Evolutionary conservation across 2,888 invertebrate genomes (phyloP), one percentile per base, ranked within the genome.

Genomic region (Sarcophaga caerulescens): DNA sequence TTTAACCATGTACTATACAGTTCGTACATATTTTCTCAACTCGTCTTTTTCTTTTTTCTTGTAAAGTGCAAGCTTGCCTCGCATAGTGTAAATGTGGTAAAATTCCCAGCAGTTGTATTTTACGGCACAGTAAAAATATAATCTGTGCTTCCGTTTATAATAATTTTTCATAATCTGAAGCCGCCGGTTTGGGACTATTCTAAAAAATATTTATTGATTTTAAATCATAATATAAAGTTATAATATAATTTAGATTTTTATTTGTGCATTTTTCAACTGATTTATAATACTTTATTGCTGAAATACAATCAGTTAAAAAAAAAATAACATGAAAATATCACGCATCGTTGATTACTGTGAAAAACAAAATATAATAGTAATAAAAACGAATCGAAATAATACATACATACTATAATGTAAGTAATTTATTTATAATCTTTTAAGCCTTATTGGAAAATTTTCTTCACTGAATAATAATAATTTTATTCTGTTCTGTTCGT

Each of bases 321-420:
- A 52, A 47, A 70, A 69, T 21, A 71, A 59, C 59, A 74, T 80
- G 57, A 75, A 82, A 80, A 70, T 71, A 75, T 87, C 87, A 87
- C 70, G 87, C 85, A 85, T 87, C 80, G 80, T 47, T 81, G 83
- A 68, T 79, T 68, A n/a, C 76, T 79, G 75, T 57, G 21, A 80
- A 71, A 76, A 66, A 59, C 45, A 70, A 57, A 69, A 47, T n/a
- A 63, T n/a, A 63, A 69, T 60, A 19, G n/a, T 44, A 60, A 57
- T 65, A 66, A 21, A 21, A 19, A 19, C 65, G 17, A 66, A 66
- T 57, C 23, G 17, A 45, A 47, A 44, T 68, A 45, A 65, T 12
- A 65, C 17, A 65, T 12, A 65, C 17, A 23, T 47, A 45, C 47
- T 12, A 65, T 23, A 23, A 1, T 59, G 10, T 73, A 44, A 62